Evolutionary conservation across 2,888 invertebrate genomes (phyloP).

Genomic region (Mesoligia furuncula): DNA sequence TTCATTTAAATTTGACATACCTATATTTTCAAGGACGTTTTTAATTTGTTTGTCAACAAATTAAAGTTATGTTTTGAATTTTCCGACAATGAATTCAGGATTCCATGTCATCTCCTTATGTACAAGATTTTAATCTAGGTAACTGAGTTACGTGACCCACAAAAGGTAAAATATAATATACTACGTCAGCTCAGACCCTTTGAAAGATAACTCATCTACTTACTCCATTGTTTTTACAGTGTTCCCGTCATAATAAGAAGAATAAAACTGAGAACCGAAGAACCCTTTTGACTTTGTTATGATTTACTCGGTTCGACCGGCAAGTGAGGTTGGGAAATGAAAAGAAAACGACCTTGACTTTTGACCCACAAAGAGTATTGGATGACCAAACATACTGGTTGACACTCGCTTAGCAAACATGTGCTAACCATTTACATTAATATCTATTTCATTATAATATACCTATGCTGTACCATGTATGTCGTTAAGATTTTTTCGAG

Average conservation of each 20-base stretch:
- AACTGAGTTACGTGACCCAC: neutral
- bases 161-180: conserved; percentile 7
- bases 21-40: conserved; percentile 17
- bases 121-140: neutral
- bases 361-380: conserved; percentile 31
- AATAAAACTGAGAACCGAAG: conserved; percentile 21
- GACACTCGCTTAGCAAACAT: conserved; percentile 20
- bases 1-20: conserved; percentile 22
- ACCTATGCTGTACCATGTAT: neutral
- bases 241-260: conserved; percentile 25
- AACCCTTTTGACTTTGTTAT: conserved; percentile 55
- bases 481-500: neutral
- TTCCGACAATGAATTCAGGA: neutral
- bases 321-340: conserved; percentile 28
- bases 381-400: conserved; percentile 36
- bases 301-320: conserved; percentile 3
- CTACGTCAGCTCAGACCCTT: conserved; percentile 7
- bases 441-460: neutral
- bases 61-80: neutral
- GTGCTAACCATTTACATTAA: conserved; percentile 10
- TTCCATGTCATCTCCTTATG: neutral
- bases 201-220: conserved; percentile 30
- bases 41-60: conserved; percentile 3
- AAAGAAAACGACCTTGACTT: conserved; percentile 58
- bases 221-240: conserved; percentile 39